phyloP scores from a whole-genome alignment of 2,888 invertebrate species.

The Calameuta idolon region DNA sequence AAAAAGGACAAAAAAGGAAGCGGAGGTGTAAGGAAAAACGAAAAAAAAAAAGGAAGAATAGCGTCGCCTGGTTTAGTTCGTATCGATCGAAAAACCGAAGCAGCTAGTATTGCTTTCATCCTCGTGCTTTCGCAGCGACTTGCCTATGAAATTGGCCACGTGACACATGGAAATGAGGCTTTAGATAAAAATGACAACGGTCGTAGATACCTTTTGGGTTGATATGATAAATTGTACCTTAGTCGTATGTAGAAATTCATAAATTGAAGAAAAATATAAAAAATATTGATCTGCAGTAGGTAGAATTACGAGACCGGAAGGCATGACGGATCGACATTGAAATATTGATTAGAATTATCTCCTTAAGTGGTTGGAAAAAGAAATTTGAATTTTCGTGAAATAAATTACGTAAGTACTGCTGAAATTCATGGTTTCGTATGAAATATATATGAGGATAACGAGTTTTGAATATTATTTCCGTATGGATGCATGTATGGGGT shows the following conservation, averaged over 20 bases:
- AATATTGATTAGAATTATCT: not conserved
- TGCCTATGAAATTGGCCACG: not conserved
- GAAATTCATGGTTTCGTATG: no score
- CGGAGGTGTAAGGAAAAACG: not conserved
- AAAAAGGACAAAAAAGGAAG: not conserved
- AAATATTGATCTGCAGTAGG: no score
- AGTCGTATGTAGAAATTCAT: no score
- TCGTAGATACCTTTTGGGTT: not conserved
- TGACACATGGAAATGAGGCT: not conserved
- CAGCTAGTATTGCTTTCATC: not conserved
- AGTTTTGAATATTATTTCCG: no score
- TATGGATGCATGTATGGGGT: no score
- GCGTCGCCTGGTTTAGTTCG: not conserved
- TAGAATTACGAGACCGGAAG: no score
- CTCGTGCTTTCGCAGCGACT: not conserved
- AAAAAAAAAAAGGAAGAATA: not conserved
- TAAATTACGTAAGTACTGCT: not conserved
- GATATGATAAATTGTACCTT: not conserved
- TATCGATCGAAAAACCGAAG: not conserved
- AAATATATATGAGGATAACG: no score
- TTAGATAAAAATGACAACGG: not conserved
- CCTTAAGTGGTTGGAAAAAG: not conserved
- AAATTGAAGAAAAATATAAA: no score
- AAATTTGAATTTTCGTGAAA: not conserved
- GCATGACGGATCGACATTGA: no score